These are phyloP conservation scores for Ellobius talpinus DNA, from an alignment of 2,113 vertebrate genomes.

Conservation along the genomic window DNA sequence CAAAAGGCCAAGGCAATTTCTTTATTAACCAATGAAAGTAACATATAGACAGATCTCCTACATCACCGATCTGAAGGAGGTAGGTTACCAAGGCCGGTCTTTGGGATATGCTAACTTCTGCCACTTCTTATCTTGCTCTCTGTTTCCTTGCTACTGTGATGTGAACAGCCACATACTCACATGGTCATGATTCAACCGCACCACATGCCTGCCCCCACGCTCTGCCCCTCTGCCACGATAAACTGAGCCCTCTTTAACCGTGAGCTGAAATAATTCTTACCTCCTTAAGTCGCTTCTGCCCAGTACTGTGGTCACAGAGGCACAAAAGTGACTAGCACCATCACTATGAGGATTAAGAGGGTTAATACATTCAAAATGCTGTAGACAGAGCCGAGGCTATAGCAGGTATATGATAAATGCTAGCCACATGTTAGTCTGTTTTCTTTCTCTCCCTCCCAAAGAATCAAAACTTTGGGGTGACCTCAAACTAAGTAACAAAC, in stretches of 20 bases:
- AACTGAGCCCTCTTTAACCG: background rate
- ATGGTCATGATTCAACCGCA: background rate
- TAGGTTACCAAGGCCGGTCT: background rate
- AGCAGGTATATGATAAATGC: background rate
- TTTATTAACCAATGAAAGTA: too few relatives aligned
- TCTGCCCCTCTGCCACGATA: too few relatives aligned
- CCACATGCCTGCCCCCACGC: background rate
- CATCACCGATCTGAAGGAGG: too few relatives aligned
- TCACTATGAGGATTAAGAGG: background rate
- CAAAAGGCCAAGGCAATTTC: too few relatives aligned
- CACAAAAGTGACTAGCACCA: background rate
- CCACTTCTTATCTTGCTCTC: background rate
- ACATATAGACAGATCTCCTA: too few relatives aligned
- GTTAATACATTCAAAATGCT: background rate
- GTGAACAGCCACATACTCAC: background rate
- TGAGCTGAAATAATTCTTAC: background rate
- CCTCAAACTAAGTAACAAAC: conserved; percentile 36
- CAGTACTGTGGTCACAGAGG: background rate
- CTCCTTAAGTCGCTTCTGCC: background rate
- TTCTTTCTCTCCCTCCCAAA: background rate
- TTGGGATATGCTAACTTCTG: background rate
- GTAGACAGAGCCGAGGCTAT: too few relatives aligned
- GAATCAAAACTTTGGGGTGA: background rate
- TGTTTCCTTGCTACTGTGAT: background rate
- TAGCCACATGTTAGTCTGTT: background rate